Percentiles rank a stretch among this genome's conserved stretches.
Evolutionary conservation across 2,888 invertebrate species (phyloP).

Genomic region (Zootermopsis nevadensis): DNA sequence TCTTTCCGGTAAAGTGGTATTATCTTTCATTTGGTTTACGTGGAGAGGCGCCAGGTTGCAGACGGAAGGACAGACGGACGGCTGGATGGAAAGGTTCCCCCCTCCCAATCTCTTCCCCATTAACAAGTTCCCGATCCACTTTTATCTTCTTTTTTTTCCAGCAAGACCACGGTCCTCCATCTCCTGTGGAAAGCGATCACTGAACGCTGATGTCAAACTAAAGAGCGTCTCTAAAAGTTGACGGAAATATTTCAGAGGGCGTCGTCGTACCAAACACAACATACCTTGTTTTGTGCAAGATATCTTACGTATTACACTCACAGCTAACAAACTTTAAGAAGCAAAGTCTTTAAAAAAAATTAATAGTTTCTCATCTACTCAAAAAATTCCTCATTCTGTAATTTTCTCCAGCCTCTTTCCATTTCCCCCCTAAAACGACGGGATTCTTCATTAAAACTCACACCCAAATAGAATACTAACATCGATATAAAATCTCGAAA

Average conservation of each 20-base stretch:
- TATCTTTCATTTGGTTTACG: constrained; percentile 49
- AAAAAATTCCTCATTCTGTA: no score
- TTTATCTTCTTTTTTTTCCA: constrained; percentile 3
- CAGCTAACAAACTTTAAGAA: no score
- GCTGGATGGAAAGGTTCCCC: constrained; percentile 48
- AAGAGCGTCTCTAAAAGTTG: neutral
- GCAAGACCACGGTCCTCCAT: neutral
- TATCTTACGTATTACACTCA: no score
- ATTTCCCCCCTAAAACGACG: no score
- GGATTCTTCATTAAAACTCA: no score
- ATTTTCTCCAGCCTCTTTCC: no score
- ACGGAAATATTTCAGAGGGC: constrained; percentile 17
- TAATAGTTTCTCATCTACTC: no score
- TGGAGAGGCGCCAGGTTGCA: constrained; percentile 32
- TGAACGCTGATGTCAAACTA: constrained; percentile 7
- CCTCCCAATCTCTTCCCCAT: constrained; percentile 49
- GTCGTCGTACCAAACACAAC: neutral
- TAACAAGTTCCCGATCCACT: constrained; percentile 48
- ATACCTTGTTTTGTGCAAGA: neutral
- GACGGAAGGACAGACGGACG: constrained; percentile 47
- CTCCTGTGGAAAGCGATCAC: neutral
- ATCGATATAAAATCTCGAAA: no score
- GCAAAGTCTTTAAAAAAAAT: no score
- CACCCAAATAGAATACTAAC: no score
- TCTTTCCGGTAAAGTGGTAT: constrained; percentile 46